Conservation (phyloP, 2,113 vertebrate species). For the Chloropsis cyanopogon region DNA sequence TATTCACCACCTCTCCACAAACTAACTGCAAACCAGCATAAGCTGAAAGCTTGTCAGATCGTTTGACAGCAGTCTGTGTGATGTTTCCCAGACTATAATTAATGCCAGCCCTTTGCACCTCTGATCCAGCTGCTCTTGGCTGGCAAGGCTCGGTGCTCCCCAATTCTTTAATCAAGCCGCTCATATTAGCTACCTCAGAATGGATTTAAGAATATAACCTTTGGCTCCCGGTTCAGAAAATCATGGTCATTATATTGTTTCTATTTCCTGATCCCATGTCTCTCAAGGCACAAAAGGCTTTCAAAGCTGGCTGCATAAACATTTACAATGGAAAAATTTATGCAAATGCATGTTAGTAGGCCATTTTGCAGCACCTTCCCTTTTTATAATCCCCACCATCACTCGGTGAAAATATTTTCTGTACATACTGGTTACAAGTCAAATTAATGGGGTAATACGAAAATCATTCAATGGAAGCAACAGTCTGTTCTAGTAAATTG, state of each 20-base stretch:
- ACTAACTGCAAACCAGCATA: background rate
- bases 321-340: conserved; percentile 52
- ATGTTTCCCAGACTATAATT: background rate
- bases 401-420: background rate
- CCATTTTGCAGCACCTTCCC: background rate
- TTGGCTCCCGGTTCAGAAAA: conserved; percentile 24
- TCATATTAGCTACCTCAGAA: background rate
- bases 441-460: background rate
- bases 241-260: conserved; percentile 43
- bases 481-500: background rate
- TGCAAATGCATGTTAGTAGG: background rate
- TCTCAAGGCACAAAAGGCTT: conserved; percentile 53
- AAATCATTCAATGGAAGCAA: background rate
- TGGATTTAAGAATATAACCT: conserved; percentile 28
- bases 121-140: background rate
- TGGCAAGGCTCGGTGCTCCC: background rate
- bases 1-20: background rate
- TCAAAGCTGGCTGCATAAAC: conserved; percentile 19
- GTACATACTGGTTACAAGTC: background rate
- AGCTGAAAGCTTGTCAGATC: background rate
- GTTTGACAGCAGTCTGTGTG: background rate
- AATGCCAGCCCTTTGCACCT: background rate
- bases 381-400: background rate
- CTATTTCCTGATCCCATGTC: conserved; percentile 38
- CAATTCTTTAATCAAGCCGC: background rate